Percentiles rank a stretch among this genome's conserved stretches.
These are phyloP conservation scores for Fregetta grallaria DNA, from an alignment of 2,113 vertebrate species.

Conservation along the genomic window DNA sequence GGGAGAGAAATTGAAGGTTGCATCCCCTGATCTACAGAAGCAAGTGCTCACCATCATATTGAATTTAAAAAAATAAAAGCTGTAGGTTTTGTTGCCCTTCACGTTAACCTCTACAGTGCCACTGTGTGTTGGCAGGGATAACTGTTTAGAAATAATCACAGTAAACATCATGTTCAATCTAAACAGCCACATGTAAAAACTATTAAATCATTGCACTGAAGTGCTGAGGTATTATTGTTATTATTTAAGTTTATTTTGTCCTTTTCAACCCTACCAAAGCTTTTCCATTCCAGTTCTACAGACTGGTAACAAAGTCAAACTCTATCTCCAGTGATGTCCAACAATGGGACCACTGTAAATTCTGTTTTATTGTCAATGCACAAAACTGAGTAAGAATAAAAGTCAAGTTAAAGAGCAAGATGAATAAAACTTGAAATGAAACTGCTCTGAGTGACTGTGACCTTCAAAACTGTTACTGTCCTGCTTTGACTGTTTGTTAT, in stretches of 20 bases:
- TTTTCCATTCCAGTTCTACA: background rate
- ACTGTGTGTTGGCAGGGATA: conserved; percentile 11
- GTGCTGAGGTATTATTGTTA: background rate
- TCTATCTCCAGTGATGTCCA: background rate
- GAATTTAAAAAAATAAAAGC: background rate
- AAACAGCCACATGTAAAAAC: background rate
- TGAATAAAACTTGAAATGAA: conserved; percentile 24
- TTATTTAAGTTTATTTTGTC: background rate
- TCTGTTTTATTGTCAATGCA: background rate
- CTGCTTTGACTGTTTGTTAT: background rate
- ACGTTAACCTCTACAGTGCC: conserved; percentile 55
- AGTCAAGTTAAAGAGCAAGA: background rate
- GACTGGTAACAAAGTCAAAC: background rate
- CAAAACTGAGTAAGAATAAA: background rate
- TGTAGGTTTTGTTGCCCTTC: conserved; percentile 56
- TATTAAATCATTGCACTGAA: background rate
- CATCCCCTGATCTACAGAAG: background rate
- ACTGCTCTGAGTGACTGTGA: conserved; percentile 8
- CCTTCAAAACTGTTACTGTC: conserved; percentile 34
- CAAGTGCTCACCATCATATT: background rate
- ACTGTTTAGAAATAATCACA: background rate
- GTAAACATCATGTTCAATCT: background rate
- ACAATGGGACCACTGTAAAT: background rate
- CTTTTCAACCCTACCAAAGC: background rate
- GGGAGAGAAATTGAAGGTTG: background rate